Conservation (phyloP, 2,888 invertebrate genomes). For the Drosophila subsilvestris region DNA sequence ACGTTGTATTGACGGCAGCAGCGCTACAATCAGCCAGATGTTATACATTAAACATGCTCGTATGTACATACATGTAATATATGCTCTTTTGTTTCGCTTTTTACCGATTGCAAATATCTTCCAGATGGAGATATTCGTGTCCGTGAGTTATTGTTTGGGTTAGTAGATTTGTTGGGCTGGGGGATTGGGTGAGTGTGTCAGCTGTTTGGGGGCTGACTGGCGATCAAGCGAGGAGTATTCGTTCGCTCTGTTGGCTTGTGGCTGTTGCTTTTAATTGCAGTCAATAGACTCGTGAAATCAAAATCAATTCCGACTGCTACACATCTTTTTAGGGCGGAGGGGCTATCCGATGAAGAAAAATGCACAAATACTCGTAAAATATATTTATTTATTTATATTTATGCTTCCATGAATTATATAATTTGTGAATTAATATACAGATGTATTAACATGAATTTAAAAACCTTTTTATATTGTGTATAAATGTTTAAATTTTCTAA, state of each 20-base stretch:
- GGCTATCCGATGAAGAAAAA: background rate
- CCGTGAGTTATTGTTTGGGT: constrained; percentile 11
- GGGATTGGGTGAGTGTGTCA: constrained; percentile 34
- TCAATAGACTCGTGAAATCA: constrained; percentile 20
- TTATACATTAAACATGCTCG: no score
- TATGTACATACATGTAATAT: constrained; percentile 5
- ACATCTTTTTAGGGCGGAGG: constrained; percentile 8
- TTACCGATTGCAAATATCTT: constrained; percentile 39
- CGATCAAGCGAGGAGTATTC: constrained; percentile 22
- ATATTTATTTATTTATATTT: no score
- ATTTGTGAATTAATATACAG: no score
- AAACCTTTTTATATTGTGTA: no score
- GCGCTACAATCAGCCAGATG: constrained; percentile 25
- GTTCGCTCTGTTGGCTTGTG: constrained; percentile 32
- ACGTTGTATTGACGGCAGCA: constrained; percentile 15
- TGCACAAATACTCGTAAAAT: no score
- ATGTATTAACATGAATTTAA: no score
- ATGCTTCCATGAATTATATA: background rate
- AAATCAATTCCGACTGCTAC: constrained; percentile 30
- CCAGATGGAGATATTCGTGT: constrained; percentile 6
- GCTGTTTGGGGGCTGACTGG: constrained; percentile 22
- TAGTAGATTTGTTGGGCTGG: background rate
- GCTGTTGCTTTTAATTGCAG: constrained; percentile 32
- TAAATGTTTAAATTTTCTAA: no score
- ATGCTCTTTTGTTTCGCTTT: constrained; percentile 40